Base-by-base conservation (phyloP, 2,113 vertebrate genomes). In the Typhlomys cinereus region DNA sequence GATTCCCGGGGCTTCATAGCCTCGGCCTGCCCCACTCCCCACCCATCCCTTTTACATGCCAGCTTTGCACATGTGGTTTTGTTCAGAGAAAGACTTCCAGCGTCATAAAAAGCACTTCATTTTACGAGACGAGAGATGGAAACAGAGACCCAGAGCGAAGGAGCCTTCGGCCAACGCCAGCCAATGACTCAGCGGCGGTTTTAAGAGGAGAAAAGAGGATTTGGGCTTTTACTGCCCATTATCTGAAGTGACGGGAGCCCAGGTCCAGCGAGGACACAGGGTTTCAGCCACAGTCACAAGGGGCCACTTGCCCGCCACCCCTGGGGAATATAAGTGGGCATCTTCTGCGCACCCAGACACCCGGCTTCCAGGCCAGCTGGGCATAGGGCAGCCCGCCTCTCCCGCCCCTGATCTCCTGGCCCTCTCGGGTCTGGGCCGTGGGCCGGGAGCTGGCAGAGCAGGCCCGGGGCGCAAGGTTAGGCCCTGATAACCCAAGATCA, bases 401-500 rank as follows among this genome's bases (percentile, higher is more conserved):
- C 59, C 44, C 0, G 2, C 41, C 1, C n/a, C 39, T 76, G 93
- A 93, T 95, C 95, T 94, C 73, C 87, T 0, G 5, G 93, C 80
- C 95, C 94, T 96, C 36, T 11, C 64, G 89, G 91, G 88, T 4
- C n/a, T 31, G 7, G 31, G 17, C 34, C 31, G 64, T 54, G 70
- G 85, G 89, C 4, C 20, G 54, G 79, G 86, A 44, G 93, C 69
- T 85, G 89, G 93, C 95, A 85, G 84, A 31, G 36, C 46, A 80
- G 93, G 64, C 73, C 50, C 4, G 0, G 92, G 84, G 17, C 54
- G 31, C 73, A 36, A 97, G 98, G 98, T 97, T 96, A 97, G 97
- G 91, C 94, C 97, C 97, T 96, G 98, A 98, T 97, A 98, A 97
- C 97, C 95, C 67, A 93, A 98, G 98, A 98, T 98, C 98, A 98